A percentile compares a stretch with the other conserved stretches of the same genome.
Evolutionary conservation across 2,888 invertebrate species (phyloP).

Genomic region (Sinelater perroti): DNA sequence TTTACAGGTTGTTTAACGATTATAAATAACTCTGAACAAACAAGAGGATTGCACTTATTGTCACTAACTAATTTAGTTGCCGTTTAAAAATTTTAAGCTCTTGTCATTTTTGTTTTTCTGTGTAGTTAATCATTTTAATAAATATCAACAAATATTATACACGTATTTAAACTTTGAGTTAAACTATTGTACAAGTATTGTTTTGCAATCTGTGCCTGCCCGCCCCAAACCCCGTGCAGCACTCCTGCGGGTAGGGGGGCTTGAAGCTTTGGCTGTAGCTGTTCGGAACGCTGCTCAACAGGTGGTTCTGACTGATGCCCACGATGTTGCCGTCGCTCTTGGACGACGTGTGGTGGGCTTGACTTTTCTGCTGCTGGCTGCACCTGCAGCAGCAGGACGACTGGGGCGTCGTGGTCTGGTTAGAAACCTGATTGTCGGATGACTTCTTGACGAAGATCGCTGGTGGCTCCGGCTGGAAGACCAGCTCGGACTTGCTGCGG

Average conservation of each 20-base stretch:
- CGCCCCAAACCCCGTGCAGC: constrained; percentile 62
- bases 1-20: no score
- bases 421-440: background rate
- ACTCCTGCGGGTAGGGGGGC: constrained; percentile 58
- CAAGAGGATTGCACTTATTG: no score
- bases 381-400: constrained; percentile 13
- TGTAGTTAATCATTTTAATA: constrained; percentile 4
- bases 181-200: constrained; percentile 60
- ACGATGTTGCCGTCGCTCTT: constrained; percentile 54
- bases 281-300: constrained; percentile 41
- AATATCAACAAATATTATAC: constrained; percentile 1
- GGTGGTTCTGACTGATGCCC: constrained; percentile 39
- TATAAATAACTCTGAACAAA: no score
- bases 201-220: constrained; percentile 60
- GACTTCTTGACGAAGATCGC: constrained; percentile 8
- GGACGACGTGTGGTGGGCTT: constrained; percentile 42
- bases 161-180: constrained; percentile 35
- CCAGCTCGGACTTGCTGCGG: constrained; percentile 6
- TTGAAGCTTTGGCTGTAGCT: constrained; percentile 51
- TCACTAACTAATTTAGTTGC: no score
- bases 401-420: constrained; percentile 10
- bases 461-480: background rate
- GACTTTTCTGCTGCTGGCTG: constrained; percentile 1
- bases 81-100: no score
- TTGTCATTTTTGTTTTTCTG: constrained; percentile 1